phyloP scores from a whole-genome alignment of 2,113 vertebrate species.

The Gobio gobio region DNA sequence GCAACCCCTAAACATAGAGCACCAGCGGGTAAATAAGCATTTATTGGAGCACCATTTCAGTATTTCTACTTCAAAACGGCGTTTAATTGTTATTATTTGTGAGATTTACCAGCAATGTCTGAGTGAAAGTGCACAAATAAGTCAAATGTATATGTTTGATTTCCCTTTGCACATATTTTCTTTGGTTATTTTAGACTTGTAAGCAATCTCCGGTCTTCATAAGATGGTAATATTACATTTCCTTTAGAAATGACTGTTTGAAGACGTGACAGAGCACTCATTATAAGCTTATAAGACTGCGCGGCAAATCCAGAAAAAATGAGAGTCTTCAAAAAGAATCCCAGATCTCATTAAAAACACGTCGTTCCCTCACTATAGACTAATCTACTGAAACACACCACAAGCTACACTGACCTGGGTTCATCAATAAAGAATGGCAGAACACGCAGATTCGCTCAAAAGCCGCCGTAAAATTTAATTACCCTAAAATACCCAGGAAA shows the following conservation, averaged over 20 bases:
- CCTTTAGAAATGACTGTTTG: background rate
- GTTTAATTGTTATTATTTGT: no score
- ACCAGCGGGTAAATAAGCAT: no score
- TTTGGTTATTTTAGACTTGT: background rate
- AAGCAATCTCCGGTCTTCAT: background rate
- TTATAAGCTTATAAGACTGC: conserved; percentile 1
- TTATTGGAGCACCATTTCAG: no score
- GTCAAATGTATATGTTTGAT: background rate
- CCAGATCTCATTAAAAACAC: conserved; percentile 23
- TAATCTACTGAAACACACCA: background rate
- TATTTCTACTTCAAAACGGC: no score
- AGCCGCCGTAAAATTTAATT: background rate
- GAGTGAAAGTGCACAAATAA: background rate
- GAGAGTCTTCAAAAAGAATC: background rate
- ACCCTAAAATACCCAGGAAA: conserved; percentile 2
- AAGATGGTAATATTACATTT: background rate
- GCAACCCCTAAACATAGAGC: no score
- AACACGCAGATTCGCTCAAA: background rate
- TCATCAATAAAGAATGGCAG: background rate
- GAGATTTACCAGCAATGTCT: no score
- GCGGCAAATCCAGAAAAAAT: background rate
- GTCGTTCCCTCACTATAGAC: background rate
- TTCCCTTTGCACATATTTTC: background rate
- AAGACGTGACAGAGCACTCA: background rate
- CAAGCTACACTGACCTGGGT: background rate